A percentile compares a stretch with the other conserved stretches of the same genome.
These are phyloP conservation scores for Steinernema hermaphroditum DNA, from an alignment of 2,888 invertebrate genomes.

Conservation along the genomic window DNA sequence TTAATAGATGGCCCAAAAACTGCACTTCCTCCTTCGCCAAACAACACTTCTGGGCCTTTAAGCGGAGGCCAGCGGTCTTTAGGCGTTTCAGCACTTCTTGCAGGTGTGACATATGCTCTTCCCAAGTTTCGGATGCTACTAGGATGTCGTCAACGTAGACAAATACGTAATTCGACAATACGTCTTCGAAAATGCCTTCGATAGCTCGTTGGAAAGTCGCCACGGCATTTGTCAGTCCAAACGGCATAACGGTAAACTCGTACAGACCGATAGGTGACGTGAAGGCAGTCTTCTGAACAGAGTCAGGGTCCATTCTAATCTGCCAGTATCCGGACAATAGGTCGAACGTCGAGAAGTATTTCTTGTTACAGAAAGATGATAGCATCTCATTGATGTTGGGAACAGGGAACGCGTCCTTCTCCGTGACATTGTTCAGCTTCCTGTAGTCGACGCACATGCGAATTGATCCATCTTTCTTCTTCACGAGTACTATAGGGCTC, in stretches of 20 bases:
- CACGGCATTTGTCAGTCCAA: no score
- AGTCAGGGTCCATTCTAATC: constrained; percentile 38
- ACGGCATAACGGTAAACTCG: no score
- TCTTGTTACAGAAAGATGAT: constrained; percentile 29
- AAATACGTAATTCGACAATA: no score
- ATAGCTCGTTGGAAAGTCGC: no score
- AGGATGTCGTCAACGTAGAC: constrained; percentile 51
- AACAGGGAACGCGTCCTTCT: no score
- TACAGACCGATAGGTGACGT: constrained; percentile 35
- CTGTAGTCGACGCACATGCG: no score
- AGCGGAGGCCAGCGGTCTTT: constrained; percentile 27
- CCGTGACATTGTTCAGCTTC: no score
- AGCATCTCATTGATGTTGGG: no score
- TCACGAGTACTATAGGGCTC: constrained; percentile 65
- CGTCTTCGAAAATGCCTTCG: no score
- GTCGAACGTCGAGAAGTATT: constrained; percentile 45
- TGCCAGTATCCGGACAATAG: constrained; percentile 47
- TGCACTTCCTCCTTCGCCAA: constrained; percentile 13
- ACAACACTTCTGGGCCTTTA: constrained; percentile 36
- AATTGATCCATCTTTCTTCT: constrained; percentile 63
- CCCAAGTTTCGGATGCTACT: constrained; percentile 37
- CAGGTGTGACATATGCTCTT: constrained; percentile 40
- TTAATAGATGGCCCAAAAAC: constrained; percentile 37
- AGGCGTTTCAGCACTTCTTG: constrained; percentile 35
- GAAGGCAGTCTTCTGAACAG: constrained; percentile 54